Percentiles rank a stretch among this genome's conserved stretches.
These are phyloP conservation scores for Aspiorhynchus laticeps DNA, from an alignment of 2,113 vertebrate genomes.

Conservation along the genomic window DNA sequence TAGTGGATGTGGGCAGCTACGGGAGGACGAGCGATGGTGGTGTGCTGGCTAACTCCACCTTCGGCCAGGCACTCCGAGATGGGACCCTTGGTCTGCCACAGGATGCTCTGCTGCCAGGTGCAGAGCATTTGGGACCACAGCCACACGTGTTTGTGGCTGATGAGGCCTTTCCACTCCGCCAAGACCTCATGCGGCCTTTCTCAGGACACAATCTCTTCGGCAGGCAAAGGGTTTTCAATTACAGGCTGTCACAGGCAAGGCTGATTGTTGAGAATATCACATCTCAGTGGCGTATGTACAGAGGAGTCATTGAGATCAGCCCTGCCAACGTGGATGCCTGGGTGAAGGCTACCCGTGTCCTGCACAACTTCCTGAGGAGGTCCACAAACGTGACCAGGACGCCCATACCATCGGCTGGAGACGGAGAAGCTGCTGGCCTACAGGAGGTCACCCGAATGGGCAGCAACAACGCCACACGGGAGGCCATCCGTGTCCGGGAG, in stretches of 20 bases:
- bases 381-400: too few species aligned
- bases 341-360: too few species aligned
- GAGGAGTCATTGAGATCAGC: not conserved
- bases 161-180: not conserved
- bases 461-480: too few species aligned
- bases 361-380: too few species aligned
- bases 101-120: constrained; percentile 27
- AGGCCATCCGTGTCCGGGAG: too few species aligned
- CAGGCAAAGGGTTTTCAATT: constrained; percentile 8
- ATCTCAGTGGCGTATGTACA: not conserved
- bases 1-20: not conserved
- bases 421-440: too few species aligned
- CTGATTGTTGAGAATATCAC: constrained; percentile 3
- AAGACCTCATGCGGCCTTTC: constrained; percentile 30
- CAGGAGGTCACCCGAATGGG: too few species aligned
- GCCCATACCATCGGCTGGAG: too few species aligned
- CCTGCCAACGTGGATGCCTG: too few species aligned
- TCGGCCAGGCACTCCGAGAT: constrained; percentile 6
- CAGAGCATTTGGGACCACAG: constrained; percentile 42
- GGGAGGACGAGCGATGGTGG: not conserved
- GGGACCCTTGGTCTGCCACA: constrained; percentile 12
- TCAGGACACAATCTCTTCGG: constrained; percentile 16
- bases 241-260: not conserved
- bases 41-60: not conserved
- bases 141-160: constrained; percentile 4